Evolutionary conservation across 2,888 invertebrate species (phyloP).

Genomic region (Icerya purchasi): DNA sequence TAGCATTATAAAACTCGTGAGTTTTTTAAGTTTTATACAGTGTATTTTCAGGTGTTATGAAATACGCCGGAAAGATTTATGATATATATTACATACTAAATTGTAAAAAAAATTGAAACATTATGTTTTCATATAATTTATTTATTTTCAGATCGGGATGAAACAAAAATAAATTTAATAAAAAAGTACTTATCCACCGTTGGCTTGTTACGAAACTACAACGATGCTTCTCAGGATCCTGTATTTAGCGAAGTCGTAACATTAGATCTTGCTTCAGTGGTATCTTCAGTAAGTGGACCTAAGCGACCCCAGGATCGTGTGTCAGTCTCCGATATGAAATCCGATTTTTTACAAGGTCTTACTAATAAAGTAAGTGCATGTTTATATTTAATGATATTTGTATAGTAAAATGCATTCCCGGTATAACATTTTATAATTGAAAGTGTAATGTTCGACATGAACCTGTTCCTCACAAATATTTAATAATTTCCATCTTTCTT

Average conservation of each 20-base stretch:
- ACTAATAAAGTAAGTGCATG: conserved; percentile 79
- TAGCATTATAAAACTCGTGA: too few relatives aligned
- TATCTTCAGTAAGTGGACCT: conserved; percentile 88
- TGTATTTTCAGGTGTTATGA: too few relatives aligned
- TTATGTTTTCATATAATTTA: conserved; percentile 6
- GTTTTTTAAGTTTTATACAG: too few relatives aligned
- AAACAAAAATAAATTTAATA: conserved; percentile 51
- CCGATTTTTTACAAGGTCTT: conserved; percentile 67
- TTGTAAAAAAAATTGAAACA: not conserved
- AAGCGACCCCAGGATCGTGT: conserved; percentile 94
- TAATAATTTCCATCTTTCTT: too few relatives aligned
- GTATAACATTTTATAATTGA: too few relatives aligned
- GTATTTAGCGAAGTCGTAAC: conserved; percentile 55
- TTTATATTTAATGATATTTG: too few relatives aligned
- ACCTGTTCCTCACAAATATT: too few relatives aligned
- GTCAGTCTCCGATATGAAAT: conserved; percentile 69
- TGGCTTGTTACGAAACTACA: conserved; percentile 64
- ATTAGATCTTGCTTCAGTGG: conserved; percentile 67
- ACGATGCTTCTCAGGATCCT: conserved; percentile 53
- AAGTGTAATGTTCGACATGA: too few relatives aligned
- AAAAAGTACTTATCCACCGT: conserved; percentile 62
- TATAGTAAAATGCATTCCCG: too few relatives aligned
- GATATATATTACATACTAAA: too few relatives aligned
- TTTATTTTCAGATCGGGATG: conserved; percentile 44
- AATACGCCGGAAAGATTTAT: too few relatives aligned